Conservation (phyloP, 2,797 vertebrate genomes). For the Anguilla marmorata region DNA sequence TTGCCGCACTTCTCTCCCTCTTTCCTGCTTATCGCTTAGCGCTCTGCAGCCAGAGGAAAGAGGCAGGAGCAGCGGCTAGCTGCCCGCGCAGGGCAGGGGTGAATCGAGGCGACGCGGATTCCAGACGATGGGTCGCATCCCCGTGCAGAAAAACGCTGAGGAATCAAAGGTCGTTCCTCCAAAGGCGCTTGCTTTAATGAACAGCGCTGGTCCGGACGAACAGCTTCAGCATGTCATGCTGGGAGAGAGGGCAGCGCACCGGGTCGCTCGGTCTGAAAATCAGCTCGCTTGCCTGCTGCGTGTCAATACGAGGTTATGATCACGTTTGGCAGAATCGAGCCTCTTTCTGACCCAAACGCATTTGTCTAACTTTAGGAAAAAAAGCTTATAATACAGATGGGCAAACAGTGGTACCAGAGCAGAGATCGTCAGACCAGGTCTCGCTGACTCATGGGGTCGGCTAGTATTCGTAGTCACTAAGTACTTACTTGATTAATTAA, state of each 20-base stretch:
- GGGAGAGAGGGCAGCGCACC: not conserved
- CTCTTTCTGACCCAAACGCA: not conserved
- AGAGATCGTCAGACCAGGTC: not conserved
- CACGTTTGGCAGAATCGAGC: not conserved
- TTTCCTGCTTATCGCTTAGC: not conserved
- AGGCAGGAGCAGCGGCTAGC: not conserved
- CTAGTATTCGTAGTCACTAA: not conserved
- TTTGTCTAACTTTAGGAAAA: not conserved
- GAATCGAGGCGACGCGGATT: not conserved
- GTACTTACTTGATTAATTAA: not conserved
- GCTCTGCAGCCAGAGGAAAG: not conserved
- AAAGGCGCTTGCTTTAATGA: not conserved
- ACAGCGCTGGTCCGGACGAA: not conserved
- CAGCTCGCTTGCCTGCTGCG: not conserved
- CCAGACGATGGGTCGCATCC: not conserved
- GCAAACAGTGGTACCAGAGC: not conserved
- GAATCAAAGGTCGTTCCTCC: not conserved
- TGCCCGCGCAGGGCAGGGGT: not conserved
- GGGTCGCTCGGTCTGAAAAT: not conserved
- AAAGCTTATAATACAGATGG: not conserved
- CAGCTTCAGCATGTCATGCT: not conserved
- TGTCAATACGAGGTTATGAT: not conserved
- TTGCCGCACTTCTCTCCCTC: not conserved
- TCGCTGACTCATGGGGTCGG: not conserved
- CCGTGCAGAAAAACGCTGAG: not conserved